These are phyloP conservation scores for Xestobium rufovillosum DNA, from an alignment of 2,888 invertebrate genomes.

Conservation along the genomic window DNA sequence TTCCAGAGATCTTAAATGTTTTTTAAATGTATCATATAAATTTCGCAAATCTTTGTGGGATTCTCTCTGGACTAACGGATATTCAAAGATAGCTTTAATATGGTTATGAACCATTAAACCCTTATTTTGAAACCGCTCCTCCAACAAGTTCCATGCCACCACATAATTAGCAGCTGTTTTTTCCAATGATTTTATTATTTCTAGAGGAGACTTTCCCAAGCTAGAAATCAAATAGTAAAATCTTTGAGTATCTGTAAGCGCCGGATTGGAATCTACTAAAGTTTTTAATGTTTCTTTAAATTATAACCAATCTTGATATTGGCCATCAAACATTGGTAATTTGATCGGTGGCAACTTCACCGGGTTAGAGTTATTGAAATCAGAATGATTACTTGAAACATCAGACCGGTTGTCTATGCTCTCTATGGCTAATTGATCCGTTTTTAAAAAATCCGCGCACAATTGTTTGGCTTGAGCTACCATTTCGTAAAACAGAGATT, in stretches of 20 bases:
- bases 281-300: conserved; percentile 14
- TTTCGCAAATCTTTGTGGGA: conserved; percentile 8
- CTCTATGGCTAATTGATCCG: too few relatives aligned
- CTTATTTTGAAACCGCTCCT: conserved; percentile 11
- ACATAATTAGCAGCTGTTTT: conserved; percentile 8
- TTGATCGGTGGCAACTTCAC: conserved; percentile 14
- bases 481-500: too few relatives aligned
- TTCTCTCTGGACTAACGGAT: conserved; percentile 4
- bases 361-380: neutral
- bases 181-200: conserved; percentile 9
- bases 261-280: conserved; percentile 7
- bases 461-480: too few relatives aligned
- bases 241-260: conserved; percentile 7
- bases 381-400: too few relatives aligned
- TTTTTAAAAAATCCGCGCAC: too few relatives aligned
- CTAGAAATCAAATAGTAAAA: conserved; percentile 11
- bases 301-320: conserved; percentile 13
- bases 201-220: too few relatives aligned
- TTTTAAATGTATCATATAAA: conserved; percentile 6
- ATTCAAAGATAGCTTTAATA: conserved; percentile 8
- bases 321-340: conserved; percentile 12
- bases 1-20: conserved; percentile 11
- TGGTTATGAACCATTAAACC: conserved; percentile 12
- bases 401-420: too few relatives aligned
- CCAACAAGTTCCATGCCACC: conserved; percentile 8